Evolutionary conservation across 2,113 vertebrate species (phyloP).

Genomic region (Speoplatyrhinus poulsoni): DNA sequence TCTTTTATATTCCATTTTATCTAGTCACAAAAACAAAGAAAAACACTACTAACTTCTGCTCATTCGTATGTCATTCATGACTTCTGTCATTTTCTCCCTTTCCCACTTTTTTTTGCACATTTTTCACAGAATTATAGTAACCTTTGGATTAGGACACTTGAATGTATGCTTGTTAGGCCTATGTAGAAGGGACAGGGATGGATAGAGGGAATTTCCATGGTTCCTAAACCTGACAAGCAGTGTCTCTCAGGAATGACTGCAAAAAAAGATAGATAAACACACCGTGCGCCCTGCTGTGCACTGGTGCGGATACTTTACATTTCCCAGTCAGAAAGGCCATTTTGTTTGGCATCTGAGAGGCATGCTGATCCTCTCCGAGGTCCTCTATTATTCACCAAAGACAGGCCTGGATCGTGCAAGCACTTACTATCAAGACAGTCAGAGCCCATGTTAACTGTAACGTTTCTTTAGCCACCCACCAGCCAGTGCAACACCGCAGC

Average conservation of each 20-base stretch:
- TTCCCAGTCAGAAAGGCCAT: constrained; percentile 51
- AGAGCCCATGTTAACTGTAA: constrained; percentile 46
- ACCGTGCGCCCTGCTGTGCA: constrained; percentile 15
- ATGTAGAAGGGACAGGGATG: constrained; percentile 23
- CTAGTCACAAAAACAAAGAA: constrained; percentile 50
- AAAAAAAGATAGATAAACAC: constrained; percentile 19
- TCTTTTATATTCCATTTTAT: constrained; percentile 78
- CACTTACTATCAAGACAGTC: constrained; percentile 61
- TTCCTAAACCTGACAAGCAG: constrained; percentile 23
- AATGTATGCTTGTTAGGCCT: constrained; percentile 13
- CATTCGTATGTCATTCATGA: constrained; percentile 25
- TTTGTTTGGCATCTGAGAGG: constrained; percentile 54
- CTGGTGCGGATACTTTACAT: constrained; percentile 50
- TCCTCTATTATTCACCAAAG: constrained; percentile 58
- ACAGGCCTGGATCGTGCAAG: constrained; percentile 45
- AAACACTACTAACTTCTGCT: constrained; percentile 35
- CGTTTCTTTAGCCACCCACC: constrained; percentile 57
- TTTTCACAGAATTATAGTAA: constrained; percentile 41
- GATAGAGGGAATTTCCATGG: constrained; percentile 14
- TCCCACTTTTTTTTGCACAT: constrained; percentile 11
- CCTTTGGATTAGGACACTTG: constrained; percentile 51
- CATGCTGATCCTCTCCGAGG: constrained; percentile 40
- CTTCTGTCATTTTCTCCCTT: constrained; percentile 3
- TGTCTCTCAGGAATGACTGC: constrained; percentile 37
- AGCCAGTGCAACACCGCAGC: constrained; percentile 18